Evolutionary conservation across 2,797 vertebrate species (phyloP).

Genomic region (Hippopotamyrus pictus): DNA sequence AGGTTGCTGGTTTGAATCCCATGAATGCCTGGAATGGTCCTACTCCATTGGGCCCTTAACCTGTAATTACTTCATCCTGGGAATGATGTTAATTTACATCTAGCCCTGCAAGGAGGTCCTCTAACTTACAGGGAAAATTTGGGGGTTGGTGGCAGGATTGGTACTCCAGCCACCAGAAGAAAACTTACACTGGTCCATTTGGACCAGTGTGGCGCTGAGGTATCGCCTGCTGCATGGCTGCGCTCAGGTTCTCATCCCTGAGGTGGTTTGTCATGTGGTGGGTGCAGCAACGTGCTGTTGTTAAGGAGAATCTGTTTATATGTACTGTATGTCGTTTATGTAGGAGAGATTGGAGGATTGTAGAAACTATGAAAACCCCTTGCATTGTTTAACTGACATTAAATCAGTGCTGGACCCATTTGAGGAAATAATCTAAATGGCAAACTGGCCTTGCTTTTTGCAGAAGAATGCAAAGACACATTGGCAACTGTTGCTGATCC

Average conservation of each 20-base stretch:
- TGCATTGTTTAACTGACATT: not conserved
- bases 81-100: not conserved
- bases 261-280: not conserved
- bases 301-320: not conserved
- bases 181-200: not conserved
- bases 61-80: not conserved
- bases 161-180: not conserved
- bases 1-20: not conserved
- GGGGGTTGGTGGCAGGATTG: not conserved
- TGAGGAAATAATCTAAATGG: not conserved
- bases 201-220: not conserved
- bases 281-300: not conserved
- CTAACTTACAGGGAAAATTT: not conserved
- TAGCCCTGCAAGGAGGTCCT: not conserved
- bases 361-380: not conserved
- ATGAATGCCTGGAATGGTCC: not conserved
- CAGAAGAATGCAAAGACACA: constrained; percentile 90
- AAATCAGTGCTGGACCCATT: not conserved
- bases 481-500: constrained; percentile 88
- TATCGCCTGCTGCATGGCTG: not conserved
- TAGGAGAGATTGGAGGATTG: not conserved
- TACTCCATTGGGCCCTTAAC: not conserved
- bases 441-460: not conserved
- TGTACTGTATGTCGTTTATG: not conserved
- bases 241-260: not conserved